Base-by-base conservation (phyloP, 2,113 vertebrate species). In the Macaca mulatta region DNA sequence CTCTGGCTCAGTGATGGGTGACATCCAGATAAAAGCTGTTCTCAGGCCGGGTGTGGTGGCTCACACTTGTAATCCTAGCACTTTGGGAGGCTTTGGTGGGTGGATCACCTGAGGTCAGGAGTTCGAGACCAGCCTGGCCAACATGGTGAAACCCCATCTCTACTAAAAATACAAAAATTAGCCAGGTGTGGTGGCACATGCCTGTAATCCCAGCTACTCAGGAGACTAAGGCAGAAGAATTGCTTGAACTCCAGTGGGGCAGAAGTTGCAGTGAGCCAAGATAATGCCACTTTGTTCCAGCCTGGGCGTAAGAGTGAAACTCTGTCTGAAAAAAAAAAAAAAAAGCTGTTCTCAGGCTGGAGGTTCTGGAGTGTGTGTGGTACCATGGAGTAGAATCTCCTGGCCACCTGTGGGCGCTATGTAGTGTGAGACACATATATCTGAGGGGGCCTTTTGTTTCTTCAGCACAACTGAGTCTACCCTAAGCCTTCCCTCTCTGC, bases 1-100 rank as follows among this genome's bases (percentile, higher is more conserved):
- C 92, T 96, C 59, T 96, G 90, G 89, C 93, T 98, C 69, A 96
- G 94, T 43, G 2, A 57, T 48, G 52, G 92, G 55, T 55, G 23
- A 38, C 35, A 83, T 74, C 77, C 78, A 93, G 69, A 74, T 40
- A 52, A 17, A 57, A 43, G 74, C 86, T 79, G 67, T 25, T 89
- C 38, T 78, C 17, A 8, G 80, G 72, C 67, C 0, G 6, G 32
- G 67, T 7, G 6, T 2, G 7, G 67, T 35, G 67, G 67, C 32
- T 69, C 32, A n/a, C 30, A 30, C 13, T 30, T 69, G 67, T 69
- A 69, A 69, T 69, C 67, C 67, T 35, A 69, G 32, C 6, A n/a
- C 16, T 69, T 69, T n/a, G 67, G 67, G 67, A 69, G 67, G 32
- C 14, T 3, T 32, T 35, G 67, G 32, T 2, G 14, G 16, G 32